Evolutionary conservation across 2,113 vertebrate species (phyloP).

Genomic region (Procavia capensis): DNA sequence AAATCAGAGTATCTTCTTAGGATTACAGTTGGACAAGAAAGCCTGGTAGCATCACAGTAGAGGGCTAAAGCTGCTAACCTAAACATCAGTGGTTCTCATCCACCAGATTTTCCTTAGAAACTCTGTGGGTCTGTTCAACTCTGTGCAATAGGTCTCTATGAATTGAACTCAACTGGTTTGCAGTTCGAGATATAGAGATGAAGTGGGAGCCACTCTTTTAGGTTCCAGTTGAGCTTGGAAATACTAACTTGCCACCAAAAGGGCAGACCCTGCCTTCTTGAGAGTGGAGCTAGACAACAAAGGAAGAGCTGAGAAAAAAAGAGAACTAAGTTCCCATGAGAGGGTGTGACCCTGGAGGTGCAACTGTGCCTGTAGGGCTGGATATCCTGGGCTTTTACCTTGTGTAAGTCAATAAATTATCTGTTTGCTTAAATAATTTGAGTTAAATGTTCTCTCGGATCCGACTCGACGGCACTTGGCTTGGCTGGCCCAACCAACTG

Average conservation of each 20-base stretch:
- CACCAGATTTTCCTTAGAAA: too few species aligned
- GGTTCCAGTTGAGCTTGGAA: background rate
- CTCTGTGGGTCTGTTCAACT: too few species aligned
- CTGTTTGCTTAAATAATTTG: conserved; percentile 17
- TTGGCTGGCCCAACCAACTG: background rate
- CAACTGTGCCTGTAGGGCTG: background rate
- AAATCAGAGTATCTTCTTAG: background rate
- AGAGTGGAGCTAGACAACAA: background rate
- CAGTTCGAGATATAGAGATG: too few species aligned
- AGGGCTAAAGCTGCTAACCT: too few species aligned
- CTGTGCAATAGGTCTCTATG: too few species aligned
- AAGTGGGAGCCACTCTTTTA: background rate
- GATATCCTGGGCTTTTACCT: background rate
- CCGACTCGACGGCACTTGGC: too few species aligned
- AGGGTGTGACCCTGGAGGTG: background rate
- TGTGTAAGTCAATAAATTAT: conserved; percentile 24
- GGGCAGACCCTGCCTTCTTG: background rate
- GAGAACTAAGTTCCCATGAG: background rate
- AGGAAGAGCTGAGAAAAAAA: background rate
- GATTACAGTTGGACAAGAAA: background rate
- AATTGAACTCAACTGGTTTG: too few species aligned
- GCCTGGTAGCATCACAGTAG: too few species aligned
- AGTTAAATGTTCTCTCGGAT: conserved; percentile 29
- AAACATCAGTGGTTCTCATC: too few species aligned
- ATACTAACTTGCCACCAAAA: background rate